Base-by-base conservation (phyloP, 2,888 invertebrate genomes). In the Diachrysia chrysitis region DNA sequence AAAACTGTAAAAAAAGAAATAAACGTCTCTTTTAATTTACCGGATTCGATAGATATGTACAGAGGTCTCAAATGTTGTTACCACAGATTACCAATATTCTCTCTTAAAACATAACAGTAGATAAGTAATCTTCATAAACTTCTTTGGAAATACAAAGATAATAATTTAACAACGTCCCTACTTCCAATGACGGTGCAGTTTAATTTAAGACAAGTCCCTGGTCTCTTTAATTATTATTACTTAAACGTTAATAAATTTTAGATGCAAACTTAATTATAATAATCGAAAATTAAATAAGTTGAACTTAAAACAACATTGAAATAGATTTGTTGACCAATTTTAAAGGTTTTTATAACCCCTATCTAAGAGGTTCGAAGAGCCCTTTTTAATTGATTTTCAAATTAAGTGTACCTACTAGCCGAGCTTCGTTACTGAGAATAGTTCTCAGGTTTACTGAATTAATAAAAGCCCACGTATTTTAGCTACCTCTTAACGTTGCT, bases 201-300 rank as follows among this genome's bases (percentile, higher is more conserved):
- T 62, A n/a, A 12, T 25, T 14, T 1, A 12, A 19, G 55, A 23
- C 3, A 37, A 58, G 58, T 71, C 61, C 65, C 63, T 64, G 29
- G 51, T 42, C 29, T 58, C 35, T 64, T 54, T 54, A 80, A 71
- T 73, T 64, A 67, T 79, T 71, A 71, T 69, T 67, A 76, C 59
- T 69, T 60, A 71, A 53, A 37, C 46, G n/a, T 59, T 70, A 64
- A 68, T 73, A 64, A 70, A 73, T 77, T 25, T 69, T 48, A 25
- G 46, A 25, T 58, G 55, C n/a, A 48, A 66, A 62, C 23, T 63
- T 79, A 56, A 60, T 71, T 71, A 65, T 46, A 58, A 66, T 21
- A 29, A 32, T 35, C 17, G 48, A 48, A 12, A 21, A 21, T 54
- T 55, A 56, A 21, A 17, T 17, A 58, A 62, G 37, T 21, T 5